Conservation (phyloP, 1,140 invertebrate genomes). For the Trinorchestia longiramus region DNA sequence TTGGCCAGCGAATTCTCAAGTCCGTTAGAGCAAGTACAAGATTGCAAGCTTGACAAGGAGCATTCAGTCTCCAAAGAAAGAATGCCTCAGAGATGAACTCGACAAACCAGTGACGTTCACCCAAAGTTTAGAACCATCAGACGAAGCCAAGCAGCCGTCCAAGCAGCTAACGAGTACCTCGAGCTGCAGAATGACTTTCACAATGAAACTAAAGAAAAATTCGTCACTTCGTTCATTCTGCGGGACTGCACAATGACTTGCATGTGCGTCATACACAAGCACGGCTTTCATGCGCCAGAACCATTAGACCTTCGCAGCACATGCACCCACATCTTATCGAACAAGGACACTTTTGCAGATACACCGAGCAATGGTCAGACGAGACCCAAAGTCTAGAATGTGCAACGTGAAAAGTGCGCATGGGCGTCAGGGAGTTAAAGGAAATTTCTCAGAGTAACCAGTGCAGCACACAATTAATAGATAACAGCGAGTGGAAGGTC, state of each 20-base stretch:
- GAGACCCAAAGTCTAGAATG: not conserved
- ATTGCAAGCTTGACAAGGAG: not conserved
- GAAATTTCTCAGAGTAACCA: not conserved
- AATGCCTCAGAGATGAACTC: not conserved
- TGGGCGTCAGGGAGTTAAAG: not conserved
- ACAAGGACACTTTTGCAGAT: not conserved
- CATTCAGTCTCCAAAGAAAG: not conserved
- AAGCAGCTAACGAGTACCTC: not conserved
- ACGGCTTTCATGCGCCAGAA: not conserved
- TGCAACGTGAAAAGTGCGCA: not conserved
- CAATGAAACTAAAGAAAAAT: constrained; percentile 35
- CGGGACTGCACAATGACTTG: constrained; percentile 36
- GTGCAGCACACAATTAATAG: not conserved
- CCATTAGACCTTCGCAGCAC: constrained; percentile 12
- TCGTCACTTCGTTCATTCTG: constrained; percentile 6
- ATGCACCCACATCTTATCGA: not conserved
- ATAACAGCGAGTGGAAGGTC: not conserved
- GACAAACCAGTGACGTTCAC: not conserved
- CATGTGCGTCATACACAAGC: not conserved
- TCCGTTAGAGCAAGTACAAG: not conserved
- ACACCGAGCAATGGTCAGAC: not conserved
- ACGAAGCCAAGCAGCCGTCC: not conserved
- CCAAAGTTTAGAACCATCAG: not conserved
- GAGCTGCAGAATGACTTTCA: constrained; percentile 36
- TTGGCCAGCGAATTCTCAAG: not conserved